Conservation (phyloP, 2,113 vertebrate species). For the Furnarius figulus region DNA sequence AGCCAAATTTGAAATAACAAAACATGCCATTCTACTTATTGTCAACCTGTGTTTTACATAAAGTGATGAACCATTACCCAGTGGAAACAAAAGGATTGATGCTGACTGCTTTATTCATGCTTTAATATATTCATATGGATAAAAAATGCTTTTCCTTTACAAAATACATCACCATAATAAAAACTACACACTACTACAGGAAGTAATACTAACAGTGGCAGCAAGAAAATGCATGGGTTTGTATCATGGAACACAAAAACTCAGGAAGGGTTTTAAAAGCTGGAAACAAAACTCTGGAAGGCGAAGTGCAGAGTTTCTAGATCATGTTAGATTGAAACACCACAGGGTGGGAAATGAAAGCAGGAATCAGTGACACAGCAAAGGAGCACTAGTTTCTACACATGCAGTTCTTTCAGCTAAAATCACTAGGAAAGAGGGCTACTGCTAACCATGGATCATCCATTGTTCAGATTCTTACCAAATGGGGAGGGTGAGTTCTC, state of each 20-base stretch:
- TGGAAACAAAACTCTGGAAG: slow-evolving; percentile 2
- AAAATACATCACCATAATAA: not conserved
- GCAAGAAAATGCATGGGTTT: slow-evolving; percentile 49
- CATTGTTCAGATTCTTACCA: slow-evolving; percentile 88
- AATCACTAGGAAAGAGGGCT: slow-evolving; percentile 67
- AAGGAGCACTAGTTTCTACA: slow-evolving; percentile 38
- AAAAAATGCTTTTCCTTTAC: not conserved
- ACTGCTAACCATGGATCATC: slow-evolving; percentile 82
- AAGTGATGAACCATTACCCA: not conserved
- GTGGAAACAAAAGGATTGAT: not conserved
- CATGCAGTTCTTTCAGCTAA: slow-evolving; percentile 71
- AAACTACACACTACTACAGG: slow-evolving; percentile 8
- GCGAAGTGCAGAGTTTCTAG: not conserved
- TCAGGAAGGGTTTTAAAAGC: slow-evolving; percentile 6
- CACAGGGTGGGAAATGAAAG: slow-evolving; percentile 31
- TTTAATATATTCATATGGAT: not conserved
- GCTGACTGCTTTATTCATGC: not conserved
- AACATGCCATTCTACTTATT: not conserved
- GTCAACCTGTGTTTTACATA: not conserved
- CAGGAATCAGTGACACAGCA: slow-evolving; percentile 66
- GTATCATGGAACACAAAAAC: slow-evolving; percentile 23
- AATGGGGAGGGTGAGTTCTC: slow-evolving; percentile 90
- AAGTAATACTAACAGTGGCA: not conserved
- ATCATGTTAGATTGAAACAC: slow-evolving; percentile 8
- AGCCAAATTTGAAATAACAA: not conserved